phyloP scores from a whole-genome alignment of 2,797 vertebrate species.

The Anniella stebbinsi region DNA sequence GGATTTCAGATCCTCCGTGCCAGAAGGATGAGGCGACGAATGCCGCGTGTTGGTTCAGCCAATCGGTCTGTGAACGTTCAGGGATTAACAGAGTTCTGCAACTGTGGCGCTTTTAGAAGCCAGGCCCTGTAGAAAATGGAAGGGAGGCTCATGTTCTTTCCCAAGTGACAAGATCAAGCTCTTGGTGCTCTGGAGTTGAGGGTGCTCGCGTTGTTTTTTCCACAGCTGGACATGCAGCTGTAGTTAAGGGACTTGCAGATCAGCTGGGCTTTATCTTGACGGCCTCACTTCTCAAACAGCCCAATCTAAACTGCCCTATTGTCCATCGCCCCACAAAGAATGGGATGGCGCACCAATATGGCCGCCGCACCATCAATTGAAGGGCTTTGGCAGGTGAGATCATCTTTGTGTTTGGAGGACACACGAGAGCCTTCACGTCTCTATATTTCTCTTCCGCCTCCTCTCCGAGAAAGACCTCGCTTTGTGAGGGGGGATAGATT shows the following conservation, averaged over 20 bases:
- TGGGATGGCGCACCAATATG: too few species aligned
- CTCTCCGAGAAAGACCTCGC: background rate
- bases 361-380: fast-evolving
- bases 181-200: background rate
- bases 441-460: too few species aligned
- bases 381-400: background rate
- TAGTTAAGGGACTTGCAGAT: background rate
- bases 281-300: background rate
- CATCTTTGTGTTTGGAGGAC: background rate
- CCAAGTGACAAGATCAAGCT: background rate
- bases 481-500: background rate
- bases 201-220: too few species aligned
- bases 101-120: background rate
- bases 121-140: background rate
- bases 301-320: background rate
- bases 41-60: background rate
- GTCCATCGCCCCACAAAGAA: background rate
- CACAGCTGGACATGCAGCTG: background rate
- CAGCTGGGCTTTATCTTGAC: background rate
- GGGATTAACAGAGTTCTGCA: background rate
- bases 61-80: background rate
- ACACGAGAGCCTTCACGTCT: background rate
- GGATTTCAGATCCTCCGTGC: background rate
- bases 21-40: background rate
- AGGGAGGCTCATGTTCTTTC: too few species aligned